Evolutionary conservation across 2,888 invertebrate species (phyloP).

Genomic region (Nineta flava): DNA sequence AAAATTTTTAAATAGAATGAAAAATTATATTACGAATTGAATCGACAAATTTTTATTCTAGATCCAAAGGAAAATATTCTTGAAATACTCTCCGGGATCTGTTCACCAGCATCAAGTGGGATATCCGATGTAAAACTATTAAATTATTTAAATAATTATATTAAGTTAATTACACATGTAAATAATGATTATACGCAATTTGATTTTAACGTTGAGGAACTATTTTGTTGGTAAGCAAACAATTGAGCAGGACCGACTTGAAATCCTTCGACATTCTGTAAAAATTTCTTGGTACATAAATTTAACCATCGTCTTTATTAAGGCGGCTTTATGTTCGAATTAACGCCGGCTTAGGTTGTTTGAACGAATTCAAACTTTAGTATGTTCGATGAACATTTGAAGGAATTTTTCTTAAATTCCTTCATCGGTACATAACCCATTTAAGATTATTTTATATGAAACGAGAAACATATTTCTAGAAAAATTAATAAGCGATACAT

Average conservation of each 20-base stretch:
- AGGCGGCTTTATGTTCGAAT: no score
- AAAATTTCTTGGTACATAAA: no score
- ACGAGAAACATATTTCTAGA: no score
- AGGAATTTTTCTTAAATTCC: no score
- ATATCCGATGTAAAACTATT: slow-evolving; percentile 64
- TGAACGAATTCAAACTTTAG: no score
- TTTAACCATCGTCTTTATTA: no score
- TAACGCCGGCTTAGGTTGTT: no score
- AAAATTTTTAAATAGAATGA: slow-evolving; percentile 10
- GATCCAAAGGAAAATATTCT: slow-evolving; percentile 43
- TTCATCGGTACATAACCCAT: no score
- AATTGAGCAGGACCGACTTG: neutral
- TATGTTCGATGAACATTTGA: no score
- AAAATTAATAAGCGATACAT: no score
- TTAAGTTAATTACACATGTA: slow-evolving; percentile 55
- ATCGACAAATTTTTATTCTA: slow-evolving; percentile 12
- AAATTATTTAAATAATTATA: slow-evolving; percentile 77
- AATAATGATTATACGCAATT: slow-evolving; percentile 40
- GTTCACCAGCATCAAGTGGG: slow-evolving; percentile 34
- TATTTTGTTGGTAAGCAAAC: slow-evolving; percentile 56
- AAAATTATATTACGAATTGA: neutral
- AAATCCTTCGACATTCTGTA: no score
- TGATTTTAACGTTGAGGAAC: slow-evolving; percentile 62
- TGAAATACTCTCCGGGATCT: slow-evolving; percentile 44
- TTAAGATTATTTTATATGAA: no score